Base-by-base conservation (phyloP, 2,797 vertebrate genomes). In the Oophaga sylvatica region DNA sequence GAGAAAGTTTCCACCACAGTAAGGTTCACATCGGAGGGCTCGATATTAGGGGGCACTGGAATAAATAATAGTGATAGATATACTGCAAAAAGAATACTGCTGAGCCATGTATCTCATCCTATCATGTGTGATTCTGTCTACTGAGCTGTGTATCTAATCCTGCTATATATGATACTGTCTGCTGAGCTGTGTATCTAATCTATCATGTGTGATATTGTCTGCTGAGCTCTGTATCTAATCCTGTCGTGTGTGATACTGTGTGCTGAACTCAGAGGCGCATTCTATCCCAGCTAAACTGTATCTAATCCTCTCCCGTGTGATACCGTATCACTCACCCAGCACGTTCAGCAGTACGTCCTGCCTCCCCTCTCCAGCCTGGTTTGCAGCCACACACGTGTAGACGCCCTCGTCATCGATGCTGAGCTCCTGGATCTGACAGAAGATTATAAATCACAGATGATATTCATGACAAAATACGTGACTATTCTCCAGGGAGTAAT, bases 1-100 rank as follows among this genome's bases (percentile, higher is more conserved):
- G 92, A 90, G 85, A 88, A 0, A 0, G 94, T 94, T 88, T 95
- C 94, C 5, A 90, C 89, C 84, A 92, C 19, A 0, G 86, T 84
- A 89, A 92, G 84, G 60, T 93, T 94, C 86, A 90, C 80, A 0
- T 0, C 26, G 0, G 92, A 92, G 0, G 94, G 93, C 2, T 95
- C 93, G 0, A 95, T 95, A 87, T 29, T 93, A 0, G 95, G 95
- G 41, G 94, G 93, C 86, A 95, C 95, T 86, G 90, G 89, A 76
- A 89, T 48, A 59, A 76, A 89, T 48, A 59, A 81, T 48, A 81
- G 22, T 0, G 0, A 86, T 1, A 80, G 16, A 35, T 45, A 17
- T 57, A 63, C 16, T 6, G 26, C 10, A 70, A 53, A 26, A 56
- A 57, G 57, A 15, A 17, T 16, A 15, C 16, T 41, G 57, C 57